Evolutionary conservation across 2,888 invertebrate species (phyloP).

Genomic region (Parnassius mnemosyne): DNA sequence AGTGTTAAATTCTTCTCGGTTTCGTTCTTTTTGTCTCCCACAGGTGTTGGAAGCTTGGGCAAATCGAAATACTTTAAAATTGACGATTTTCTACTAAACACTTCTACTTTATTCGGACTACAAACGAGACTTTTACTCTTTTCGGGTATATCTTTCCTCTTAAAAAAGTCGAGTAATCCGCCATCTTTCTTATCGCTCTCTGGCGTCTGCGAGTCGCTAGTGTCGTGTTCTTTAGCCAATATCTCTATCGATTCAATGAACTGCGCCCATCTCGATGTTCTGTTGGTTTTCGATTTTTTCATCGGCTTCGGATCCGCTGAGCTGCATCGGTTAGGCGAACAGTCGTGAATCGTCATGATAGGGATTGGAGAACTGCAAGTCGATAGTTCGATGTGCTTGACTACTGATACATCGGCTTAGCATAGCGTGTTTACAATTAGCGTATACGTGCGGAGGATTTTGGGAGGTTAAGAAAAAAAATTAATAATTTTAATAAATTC

Average conservation of each 20-base stretch:
- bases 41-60: conserved; percentile 42
- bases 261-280: conserved; percentile 52
- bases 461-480: neutral
- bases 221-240: conserved; percentile 45
- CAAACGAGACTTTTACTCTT: conserved; percentile 54
- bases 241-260: conserved; percentile 57
- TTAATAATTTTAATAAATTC: neutral
- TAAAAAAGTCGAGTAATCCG: conserved; percentile 49
- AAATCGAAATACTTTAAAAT: conserved; percentile 57
- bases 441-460: conserved; percentile 20
- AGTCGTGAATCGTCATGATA: conserved; percentile 55
- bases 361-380: conserved; percentile 47
- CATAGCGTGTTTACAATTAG: conserved; percentile 5
- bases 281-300: conserved; percentile 32
- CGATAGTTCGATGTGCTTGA: conserved; percentile 36
- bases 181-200: conserved; percentile 44
- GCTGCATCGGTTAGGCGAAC: conserved; percentile 41
- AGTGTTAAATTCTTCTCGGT: conserved; percentile 37
- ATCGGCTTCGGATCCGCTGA: conserved; percentile 23
- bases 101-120: conserved; percentile 51
- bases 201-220: conserved; percentile 43
- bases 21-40: conserved; percentile 38
- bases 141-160: conserved; percentile 43
- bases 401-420: conserved; percentile 21
- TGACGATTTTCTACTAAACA: conserved; percentile 39